Base-by-base conservation (phyloP, 2,113 vertebrate genomes). In the Coptodon rendalli region DNA sequence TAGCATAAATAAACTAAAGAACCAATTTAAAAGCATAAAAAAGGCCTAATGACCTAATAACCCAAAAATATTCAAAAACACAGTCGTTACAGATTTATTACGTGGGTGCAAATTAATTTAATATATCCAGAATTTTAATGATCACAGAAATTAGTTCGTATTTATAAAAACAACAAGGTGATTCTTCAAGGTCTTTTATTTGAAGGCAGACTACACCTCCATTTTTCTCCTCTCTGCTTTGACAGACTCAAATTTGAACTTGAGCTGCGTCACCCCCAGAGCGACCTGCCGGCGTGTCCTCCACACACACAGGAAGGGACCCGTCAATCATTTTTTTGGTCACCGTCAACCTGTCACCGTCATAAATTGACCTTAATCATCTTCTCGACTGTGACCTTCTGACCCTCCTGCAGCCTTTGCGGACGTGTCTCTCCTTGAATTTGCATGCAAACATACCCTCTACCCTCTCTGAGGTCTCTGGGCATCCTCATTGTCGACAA, bases 341-440 rank as follows among this genome's bases (percentile, higher is more conserved):
- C 38, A 13, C 81, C 9, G 80, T 57, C 83, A 59, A 45, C 45
- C 80, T 86, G 40, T 54, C 82, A 54, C 76, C 8, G 27, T 68
- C 43, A 50, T 24, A 29, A 85, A 66, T 6, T 80, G 81, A 87
- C 89, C 85, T 81, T 81, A 91, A 89, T 89, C 80, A 83, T 34
- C 71, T n/a, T 83, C 68, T 40, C 10, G 45, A 57, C 54, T 40
- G 29, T 63, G 59, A 87, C 68, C 61, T 66, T 12, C 7, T 53
- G 81, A 36, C 82, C 54, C 50, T 59, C 54, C 1, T 22, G 9
- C n/a, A 22, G 11, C 71, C 17, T 54, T 43, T 80, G 50, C 6
- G 3, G 22, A 66, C 9, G 3, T 36, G 36, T 13, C 24, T 40
- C 50, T 71, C 24, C 50, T 86, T 59, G 31, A 84, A 81, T 80